phyloP scores from a whole-genome alignment of 2,888 invertebrate genomes.

The Melanostoma mellinum region DNA sequence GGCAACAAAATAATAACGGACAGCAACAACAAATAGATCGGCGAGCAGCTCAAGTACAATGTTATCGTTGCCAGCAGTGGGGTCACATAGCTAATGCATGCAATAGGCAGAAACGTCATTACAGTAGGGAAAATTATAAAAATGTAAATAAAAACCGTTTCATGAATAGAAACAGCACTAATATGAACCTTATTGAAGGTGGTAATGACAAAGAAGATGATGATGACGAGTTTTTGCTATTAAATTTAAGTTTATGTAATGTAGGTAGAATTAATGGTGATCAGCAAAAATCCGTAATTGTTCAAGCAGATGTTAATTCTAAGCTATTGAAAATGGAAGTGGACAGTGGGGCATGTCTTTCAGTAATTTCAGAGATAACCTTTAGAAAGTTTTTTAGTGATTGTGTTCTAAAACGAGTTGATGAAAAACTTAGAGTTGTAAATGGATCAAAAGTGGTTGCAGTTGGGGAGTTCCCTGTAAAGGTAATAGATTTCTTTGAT shows the following conservation, averaged over 20 bases:
- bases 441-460: conserved; percentile 13
- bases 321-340: conserved; percentile 24
- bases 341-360: conserved; percentile 17
- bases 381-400: conserved; percentile 14
- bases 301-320: conserved; percentile 20
- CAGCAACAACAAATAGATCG: neutral
- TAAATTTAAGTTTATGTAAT: conserved; percentile 49
- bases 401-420: neutral
- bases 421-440: conserved; percentile 9
- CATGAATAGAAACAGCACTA: neutral
- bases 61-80: conserved; percentile 14
- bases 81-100: conserved; percentile 7
- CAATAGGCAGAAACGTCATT: neutral
- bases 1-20: neutral
- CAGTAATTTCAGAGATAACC: conserved; percentile 7
- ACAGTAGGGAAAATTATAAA: neutral
- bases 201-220: neutral
- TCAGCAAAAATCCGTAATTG: conserved; percentile 5
- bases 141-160: neutral
- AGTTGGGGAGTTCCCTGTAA: conserved; percentile 13
- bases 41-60: neutral
- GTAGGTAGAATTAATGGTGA: neutral
- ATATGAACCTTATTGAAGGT: conserved; percentile 6
- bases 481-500: conserved; percentile 14
- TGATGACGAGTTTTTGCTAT: neutral